Evolutionary conservation across 2,797 vertebrate species (phyloP).

Genomic region (Acropternis orthonyx): DNA sequence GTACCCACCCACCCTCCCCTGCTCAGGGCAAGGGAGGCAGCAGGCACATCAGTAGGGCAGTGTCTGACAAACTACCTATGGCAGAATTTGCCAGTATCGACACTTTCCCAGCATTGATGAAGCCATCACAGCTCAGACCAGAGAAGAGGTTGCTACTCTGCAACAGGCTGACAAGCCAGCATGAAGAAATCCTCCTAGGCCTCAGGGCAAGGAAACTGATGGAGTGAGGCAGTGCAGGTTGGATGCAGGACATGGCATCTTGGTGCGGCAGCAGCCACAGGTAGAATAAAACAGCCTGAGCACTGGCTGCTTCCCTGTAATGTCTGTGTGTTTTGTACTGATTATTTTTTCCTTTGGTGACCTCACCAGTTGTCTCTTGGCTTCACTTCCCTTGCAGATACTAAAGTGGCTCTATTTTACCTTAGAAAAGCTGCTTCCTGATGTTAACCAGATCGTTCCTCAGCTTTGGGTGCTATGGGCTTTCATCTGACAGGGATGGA

Average conservation of each 20-base stretch:
- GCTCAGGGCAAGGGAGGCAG: not conserved
- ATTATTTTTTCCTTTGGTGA: not conserved
- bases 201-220: not conserved
- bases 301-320: not conserved
- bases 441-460: not conserved
- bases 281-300: not conserved
- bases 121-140: not conserved
- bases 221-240: not conserved
- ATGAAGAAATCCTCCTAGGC: not conserved
- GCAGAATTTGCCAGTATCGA: not conserved
- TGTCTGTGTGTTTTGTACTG: not conserved
- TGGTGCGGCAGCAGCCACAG: not conserved
- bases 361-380: not conserved
- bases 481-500: not conserved
- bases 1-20: not conserved
- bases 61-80: not conserved
- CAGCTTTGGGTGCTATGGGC: not conserved
- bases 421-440: not conserved
- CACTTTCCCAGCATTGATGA: rapidly evolving
- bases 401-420: not conserved
- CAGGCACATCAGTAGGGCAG: not conserved
- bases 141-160: not conserved
- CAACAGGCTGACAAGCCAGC: not conserved
- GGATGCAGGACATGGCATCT: not conserved
- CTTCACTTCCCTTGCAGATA: not conserved